Percentiles rank a stretch among this genome's conserved stretches.
Conservation (phyloP, 1,140 invertebrate genomes). For the Caenorhabditis elegans region DNA sequence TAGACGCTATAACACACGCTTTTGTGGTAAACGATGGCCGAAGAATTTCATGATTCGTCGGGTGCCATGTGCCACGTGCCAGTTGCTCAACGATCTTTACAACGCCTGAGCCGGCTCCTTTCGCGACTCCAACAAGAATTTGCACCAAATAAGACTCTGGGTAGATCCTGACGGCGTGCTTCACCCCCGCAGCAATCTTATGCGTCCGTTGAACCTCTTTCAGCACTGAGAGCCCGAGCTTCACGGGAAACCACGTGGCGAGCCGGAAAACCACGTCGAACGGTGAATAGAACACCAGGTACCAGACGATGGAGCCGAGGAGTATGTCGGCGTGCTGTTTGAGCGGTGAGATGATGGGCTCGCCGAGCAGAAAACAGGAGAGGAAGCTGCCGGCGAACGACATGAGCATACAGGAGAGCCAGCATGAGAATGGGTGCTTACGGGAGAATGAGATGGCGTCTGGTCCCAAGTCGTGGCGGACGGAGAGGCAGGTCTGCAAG, state of each 20-base stretch:
- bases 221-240: conserved; percentile 85
- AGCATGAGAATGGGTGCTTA: conserved; percentile 93
- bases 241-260: conserved; percentile 89
- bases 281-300: conserved; percentile 94
- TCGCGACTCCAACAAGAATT: conserved; percentile 73
- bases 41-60: conserved; percentile 93
- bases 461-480: conserved; percentile 91
- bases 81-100: conserved; percentile 83
- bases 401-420: conserved; percentile 92
- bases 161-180: conserved; percentile 91
- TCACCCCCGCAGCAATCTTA: conserved; percentile 79
- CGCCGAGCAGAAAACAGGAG: conserved; percentile 87
- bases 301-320: conserved; percentile 76
- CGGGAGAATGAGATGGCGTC: conserved; percentile 87
- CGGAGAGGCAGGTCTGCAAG: conserved; percentile 68
- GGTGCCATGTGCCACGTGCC: conserved; percentile 93
- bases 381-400: conserved; percentile 89
- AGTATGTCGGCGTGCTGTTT: conserved; percentile 89
- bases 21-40: conserved; percentile 97
- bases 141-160: conserved; percentile 95
- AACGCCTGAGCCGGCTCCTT: conserved; percentile 85
- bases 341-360: conserved; percentile 87
- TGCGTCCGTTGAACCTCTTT: conserved; percentile 92
- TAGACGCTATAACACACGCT: conserved; percentile 87
- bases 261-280: conserved; percentile 96